These are phyloP conservation scores for Rhabdophis nuchalis DNA, from an alignment of 2,797 vertebrate genomes.

Conservation along the genomic window DNA sequence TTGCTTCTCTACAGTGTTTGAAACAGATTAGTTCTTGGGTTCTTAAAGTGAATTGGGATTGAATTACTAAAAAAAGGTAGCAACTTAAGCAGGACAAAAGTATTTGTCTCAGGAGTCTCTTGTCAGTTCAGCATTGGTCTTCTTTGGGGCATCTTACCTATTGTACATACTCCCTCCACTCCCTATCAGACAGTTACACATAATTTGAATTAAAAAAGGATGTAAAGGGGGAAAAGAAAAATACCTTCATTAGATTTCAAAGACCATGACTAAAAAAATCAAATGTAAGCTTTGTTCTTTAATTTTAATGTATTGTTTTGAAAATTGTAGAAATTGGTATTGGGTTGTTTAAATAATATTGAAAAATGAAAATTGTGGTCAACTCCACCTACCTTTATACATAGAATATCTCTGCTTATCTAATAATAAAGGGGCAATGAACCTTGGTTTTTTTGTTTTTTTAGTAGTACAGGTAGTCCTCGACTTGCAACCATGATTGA, in stretches of 20 bases:
- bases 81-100: background rate
- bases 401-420: background rate
- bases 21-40: background rate
- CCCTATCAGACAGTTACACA: background rate
- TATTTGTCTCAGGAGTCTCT: background rate
- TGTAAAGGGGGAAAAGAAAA: background rate
- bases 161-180: background rate
- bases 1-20: background rate
- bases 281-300: background rate
- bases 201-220: background rate
- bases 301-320: background rate
- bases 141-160: background rate
- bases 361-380: background rate
- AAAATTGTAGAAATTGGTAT: background rate
- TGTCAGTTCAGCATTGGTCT: background rate
- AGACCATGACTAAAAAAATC: background rate
- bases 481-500: background rate
- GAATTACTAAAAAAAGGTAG: background rate
- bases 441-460: background rate
- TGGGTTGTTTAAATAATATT: background rate
- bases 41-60: background rate
- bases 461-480: background rate
- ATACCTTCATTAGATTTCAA: background rate
- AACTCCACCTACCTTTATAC: background rate
- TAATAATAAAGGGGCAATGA: background rate